Evolutionary conservation across 2,797 vertebrate species (phyloP).

Genomic region (Australoheros facetus): DNA sequence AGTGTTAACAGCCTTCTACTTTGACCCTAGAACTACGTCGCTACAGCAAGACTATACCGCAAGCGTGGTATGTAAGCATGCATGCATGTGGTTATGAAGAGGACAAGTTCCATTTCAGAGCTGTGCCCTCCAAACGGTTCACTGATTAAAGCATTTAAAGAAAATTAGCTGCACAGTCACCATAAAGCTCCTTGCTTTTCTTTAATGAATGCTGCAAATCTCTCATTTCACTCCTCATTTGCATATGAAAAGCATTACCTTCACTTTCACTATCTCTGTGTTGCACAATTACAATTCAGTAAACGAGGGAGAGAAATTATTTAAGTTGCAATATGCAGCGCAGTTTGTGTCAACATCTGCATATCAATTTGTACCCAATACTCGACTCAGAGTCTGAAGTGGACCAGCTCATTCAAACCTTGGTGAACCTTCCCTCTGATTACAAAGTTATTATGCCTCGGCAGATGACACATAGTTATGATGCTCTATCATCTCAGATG

Average conservation of each 20-base stretch:
- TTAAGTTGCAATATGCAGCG: slow-evolving; percentile 28
- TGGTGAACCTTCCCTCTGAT: slow-evolving; percentile 45
- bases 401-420: slow-evolving; percentile 29
- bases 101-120: slow-evolving; percentile 43
- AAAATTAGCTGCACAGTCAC: slow-evolving; percentile 59
- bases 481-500: slow-evolving; percentile 42
- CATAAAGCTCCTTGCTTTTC: slow-evolving; percentile 54
- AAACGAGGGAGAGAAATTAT: slow-evolving; percentile 37
- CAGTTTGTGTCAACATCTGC: slow-evolving; percentile 54
- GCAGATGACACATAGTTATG: slow-evolving; percentile 15
- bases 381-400: slow-evolving; percentile 16
- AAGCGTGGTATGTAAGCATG: not conserved
- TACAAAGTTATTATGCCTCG: slow-evolving; percentile 42
- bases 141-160: slow-evolving; percentile 71
- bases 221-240: slow-evolving; percentile 58
- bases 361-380: slow-evolving; percentile 31
- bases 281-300: slow-evolving; percentile 40
- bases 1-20: not conserved
- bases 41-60: slow-evolving; percentile 1
- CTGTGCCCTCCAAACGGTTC: slow-evolving; percentile 47
- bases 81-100: not conserved
- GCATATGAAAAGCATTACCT: slow-evolving; percentile 69
- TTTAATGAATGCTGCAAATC: slow-evolving; percentile 59
- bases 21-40: slow-evolving; percentile 24
- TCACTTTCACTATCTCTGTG: slow-evolving; percentile 35